Evolutionary conservation across 2,113 vertebrate species (phyloP).

Genomic region (Myotis davidii): DNA sequence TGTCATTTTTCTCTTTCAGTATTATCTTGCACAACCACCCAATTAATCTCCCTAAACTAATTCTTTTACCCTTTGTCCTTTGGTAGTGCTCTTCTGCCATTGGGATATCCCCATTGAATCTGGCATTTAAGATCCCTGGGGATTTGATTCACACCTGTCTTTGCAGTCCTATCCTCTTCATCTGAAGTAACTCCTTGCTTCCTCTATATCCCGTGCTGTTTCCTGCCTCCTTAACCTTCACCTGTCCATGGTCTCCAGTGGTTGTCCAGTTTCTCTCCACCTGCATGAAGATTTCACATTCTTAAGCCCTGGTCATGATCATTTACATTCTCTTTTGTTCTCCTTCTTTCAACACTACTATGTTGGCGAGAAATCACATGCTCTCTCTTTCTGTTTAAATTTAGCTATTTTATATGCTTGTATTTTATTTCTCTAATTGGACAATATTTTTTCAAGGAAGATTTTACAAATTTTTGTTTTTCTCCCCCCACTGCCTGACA

Average conservation of each 20-base stretch:
- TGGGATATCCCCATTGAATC: too few species aligned
- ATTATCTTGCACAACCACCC: too few species aligned
- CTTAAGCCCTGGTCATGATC: not conserved
- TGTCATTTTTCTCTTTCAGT: not conserved
- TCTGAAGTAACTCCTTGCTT: not conserved
- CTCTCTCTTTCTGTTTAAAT: not conserved
- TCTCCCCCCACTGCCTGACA: not conserved
- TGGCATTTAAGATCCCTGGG: not conserved
- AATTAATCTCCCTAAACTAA: not conserved
- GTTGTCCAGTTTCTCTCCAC: too few species aligned
- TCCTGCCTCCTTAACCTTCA: not conserved
- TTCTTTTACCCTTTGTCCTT: not conserved
- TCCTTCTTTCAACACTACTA: not conserved
- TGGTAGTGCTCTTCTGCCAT: not conserved
- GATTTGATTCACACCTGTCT: not conserved
- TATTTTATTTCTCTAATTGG: not conserved
- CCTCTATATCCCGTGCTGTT: not conserved
- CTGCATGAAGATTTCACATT: not conserved
- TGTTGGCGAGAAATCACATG: not conserved
- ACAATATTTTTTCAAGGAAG: not conserved
- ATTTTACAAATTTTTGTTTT: not conserved
- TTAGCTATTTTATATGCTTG: not conserved
- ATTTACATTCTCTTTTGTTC: not conserved
- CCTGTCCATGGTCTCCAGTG: not conserved
- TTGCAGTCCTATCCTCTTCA: not conserved